A percentile compares a stretch with the other conserved stretches of the same genome.
Evolutionary conservation across 2,888 invertebrate species (phyloP).

Genomic region (Crepidodera aurea): DNA sequence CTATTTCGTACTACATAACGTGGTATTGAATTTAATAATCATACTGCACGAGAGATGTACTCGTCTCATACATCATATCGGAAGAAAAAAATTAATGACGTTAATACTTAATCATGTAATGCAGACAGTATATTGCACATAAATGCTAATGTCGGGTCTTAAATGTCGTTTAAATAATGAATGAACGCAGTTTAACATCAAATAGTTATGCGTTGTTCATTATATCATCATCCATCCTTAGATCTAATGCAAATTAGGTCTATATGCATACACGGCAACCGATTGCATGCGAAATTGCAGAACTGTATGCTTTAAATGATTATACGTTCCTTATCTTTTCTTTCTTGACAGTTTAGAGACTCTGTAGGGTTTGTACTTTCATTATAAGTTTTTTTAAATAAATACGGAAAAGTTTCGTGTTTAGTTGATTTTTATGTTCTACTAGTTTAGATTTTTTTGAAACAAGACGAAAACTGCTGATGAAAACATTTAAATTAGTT

Average conservation of each 20-base stretch:
- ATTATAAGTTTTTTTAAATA: too few relatives aligned
- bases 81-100: slow-evolving; percentile 12
- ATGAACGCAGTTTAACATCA: slow-evolving; percentile 17
- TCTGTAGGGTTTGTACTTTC: too few relatives aligned
- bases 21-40: too few relatives aligned
- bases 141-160: slow-evolving; percentile 24
- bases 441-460: too few relatives aligned
- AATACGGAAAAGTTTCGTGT: too few relatives aligned
- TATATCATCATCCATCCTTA: slow-evolving; percentile 17
- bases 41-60: too few relatives aligned
- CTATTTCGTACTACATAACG: too few relatives aligned
- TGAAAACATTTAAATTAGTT: too few relatives aligned
- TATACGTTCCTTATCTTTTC: slow-evolving; percentile 1
- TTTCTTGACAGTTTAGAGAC: neutral
- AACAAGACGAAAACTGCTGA: too few relatives aligned
- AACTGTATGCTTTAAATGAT: slow-evolving; percentile 8
- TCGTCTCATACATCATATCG: neutral
- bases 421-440: too few relatives aligned
- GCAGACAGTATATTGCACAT: slow-evolving; percentile 19
- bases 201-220: slow-evolving; percentile 19
- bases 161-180: slow-evolving; percentile 21
- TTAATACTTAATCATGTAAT: slow-evolving; percentile 22
- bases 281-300: slow-evolving; percentile 10
- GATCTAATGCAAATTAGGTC: slow-evolving; percentile 20
- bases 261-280: slow-evolving; percentile 4